These are phyloP conservation scores for Amorpha juglandis DNA, from an alignment of 2,888 invertebrate species.

Conservation along the genomic window DNA sequence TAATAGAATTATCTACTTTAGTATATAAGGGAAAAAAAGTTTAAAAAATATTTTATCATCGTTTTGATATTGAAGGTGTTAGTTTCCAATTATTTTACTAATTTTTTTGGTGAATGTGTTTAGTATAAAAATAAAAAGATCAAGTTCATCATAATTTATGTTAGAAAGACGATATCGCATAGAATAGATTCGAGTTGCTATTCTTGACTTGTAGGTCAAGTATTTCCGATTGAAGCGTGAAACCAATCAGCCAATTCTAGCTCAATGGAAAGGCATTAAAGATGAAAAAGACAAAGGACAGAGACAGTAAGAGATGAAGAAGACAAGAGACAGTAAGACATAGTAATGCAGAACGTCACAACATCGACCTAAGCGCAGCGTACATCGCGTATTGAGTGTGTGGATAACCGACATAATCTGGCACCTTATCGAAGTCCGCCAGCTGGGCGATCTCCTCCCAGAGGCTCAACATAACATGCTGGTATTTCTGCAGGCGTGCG, in stretches of 20 bases:
- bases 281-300: background rate
- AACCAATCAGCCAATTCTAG: slow-evolving; percentile 10
- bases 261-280: background rate
- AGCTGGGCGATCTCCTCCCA: slow-evolving; percentile 94
- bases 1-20: background rate
- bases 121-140: background rate
- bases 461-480: slow-evolving; percentile 91
- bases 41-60: background rate
- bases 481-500: slow-evolving; percentile 89
- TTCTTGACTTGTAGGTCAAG: background rate
- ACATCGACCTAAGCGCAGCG: slow-evolving; percentile 51
- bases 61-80: background rate
- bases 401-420: slow-evolving; percentile 82
- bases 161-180: background rate
- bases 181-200: background rate
- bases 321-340: background rate
- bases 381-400: slow-evolving; percentile 54
- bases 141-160: too few species aligned
- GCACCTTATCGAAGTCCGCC: slow-evolving; percentile 94
- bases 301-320: background rate
- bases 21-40: background rate
- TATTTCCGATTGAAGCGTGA: background rate
- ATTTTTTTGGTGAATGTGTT: background rate
- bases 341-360: slow-evolving; percentile 28
- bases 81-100: background rate